Evolutionary conservation across 2,888 invertebrate genomes (phyloP), one percentile per base, ranked within the genome.

Genomic region (Tuta absoluta): DNA sequence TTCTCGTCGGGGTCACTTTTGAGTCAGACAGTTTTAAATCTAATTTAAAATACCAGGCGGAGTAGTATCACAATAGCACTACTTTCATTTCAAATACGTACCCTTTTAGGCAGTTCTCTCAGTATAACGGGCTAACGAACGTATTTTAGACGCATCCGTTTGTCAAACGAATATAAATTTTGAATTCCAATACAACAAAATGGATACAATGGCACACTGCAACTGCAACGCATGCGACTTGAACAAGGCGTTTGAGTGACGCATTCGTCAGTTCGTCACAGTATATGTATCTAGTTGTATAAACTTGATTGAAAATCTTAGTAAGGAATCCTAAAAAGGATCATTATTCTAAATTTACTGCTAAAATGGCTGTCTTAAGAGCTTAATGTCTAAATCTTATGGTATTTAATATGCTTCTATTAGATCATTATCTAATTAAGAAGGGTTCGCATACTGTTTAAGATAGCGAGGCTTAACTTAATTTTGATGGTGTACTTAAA

Each of bases 1-100:
- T 83, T 81, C 78, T 83, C 75, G 77, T 68, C 65, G 69, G 74
- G 81, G 75, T 77, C 76, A 76, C 73, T 78, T 78, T 76, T 69
- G 73, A 71, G 71, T 74, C 73, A 68, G 65, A 72, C 71, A 72
- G 59, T 38, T 59, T 51, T 74, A 76, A 80, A 60, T 82, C 78
- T 78, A 74, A 76, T 78, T 76, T 69, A 63, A 67, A 74, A 76
- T 79, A 48, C 58, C 41, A 2, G 38, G 41, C 5, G 58, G 38
- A 38, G 37, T 58, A 19, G 8, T 33, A 28, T 23, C 23, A 51
- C n/a, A 45, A 45, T n/a, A 14, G 14, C 41, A 14, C 12, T 14
- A 41, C 12, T n/a, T 45, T n/a, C 4, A 45, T 17, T 45, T 45
- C 11, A n/a, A n/a, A 14, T 11, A 37, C 37, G 8, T 37, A 11